Evolutionary conservation across 2,113 vertebrate species (phyloP).

Genomic region (Spea multiplicata): DNA sequence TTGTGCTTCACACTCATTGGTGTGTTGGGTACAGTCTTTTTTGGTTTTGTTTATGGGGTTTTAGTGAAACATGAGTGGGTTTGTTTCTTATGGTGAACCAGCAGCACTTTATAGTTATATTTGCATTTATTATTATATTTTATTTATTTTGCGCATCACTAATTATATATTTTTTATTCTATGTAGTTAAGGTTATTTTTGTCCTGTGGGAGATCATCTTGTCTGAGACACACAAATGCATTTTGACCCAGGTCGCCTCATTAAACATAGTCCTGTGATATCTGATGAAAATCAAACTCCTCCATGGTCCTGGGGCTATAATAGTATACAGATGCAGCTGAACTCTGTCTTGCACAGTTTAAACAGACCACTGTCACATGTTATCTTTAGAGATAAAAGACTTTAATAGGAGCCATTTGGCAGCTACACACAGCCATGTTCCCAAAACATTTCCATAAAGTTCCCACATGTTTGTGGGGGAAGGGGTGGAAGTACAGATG

Average conservation of each 20-base stretch:
- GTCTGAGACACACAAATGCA: constrained; percentile 1
- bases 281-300: constrained; percentile 1
- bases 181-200: background rate
- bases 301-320: background rate
- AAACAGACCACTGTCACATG: background rate
- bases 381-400: constrained; percentile 6
- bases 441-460: constrained; percentile 20
- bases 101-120: too few species aligned
- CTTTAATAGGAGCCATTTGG: constrained; percentile 1
- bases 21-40: too few species aligned
- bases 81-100: too few species aligned
- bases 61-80: too few species aligned
- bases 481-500: background rate
- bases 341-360: background rate
- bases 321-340: background rate
- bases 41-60: too few species aligned
- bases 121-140: too few species aligned
- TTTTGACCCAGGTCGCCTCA: background rate
- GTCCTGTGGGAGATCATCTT: background rate
- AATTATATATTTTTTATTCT: background rate
- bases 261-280: background rate
- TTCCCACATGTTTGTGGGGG: constrained; percentile 5
- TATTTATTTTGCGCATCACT: background rate
- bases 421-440: constrained; percentile 19
- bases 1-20: too few species aligned